These are phyloP conservation scores for Whitmania pigra DNA, from an alignment of 1,140 invertebrate genomes.

Conservation along the genomic window DNA sequence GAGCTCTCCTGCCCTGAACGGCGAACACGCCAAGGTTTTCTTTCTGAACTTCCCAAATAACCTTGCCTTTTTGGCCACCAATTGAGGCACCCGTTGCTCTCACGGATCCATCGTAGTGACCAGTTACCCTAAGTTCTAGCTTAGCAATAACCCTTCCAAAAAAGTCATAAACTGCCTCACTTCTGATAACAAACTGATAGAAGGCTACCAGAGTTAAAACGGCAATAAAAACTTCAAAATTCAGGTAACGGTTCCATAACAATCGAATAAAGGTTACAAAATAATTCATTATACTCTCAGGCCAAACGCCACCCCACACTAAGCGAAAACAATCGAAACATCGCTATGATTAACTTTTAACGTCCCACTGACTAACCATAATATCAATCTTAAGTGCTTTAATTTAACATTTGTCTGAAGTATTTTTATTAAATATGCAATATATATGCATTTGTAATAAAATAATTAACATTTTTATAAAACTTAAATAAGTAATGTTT, in stretches of 20 bases:
- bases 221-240: constrained; percentile 10
- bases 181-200: constrained; percentile 13
- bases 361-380: background rate
- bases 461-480: background rate
- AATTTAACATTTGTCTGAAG: background rate
- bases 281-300: background rate
- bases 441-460: background rate
- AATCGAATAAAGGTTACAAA: constrained; percentile 7
- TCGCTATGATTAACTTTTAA: background rate
- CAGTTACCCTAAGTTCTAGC: constrained; percentile 16
- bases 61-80: constrained; percentile 26
- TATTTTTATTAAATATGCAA: background rate
- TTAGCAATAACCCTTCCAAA: constrained; percentile 16
- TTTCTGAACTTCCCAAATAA: constrained; percentile 59
- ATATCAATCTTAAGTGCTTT: background rate
- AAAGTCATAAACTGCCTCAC: constrained; percentile 17
- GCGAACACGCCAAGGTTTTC: constrained; percentile 68
- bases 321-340: background rate
- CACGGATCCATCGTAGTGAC: constrained; percentile 15
- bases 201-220: background rate
- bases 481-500: background rate
- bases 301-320: no score
- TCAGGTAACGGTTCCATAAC: constrained; percentile 13
- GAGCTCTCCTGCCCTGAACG: constrained; percentile 68
- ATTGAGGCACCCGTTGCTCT: constrained; percentile 11